phyloP scores from a whole-genome alignment of 1,140 invertebrate species.

The Hestina assimilis region DNA sequence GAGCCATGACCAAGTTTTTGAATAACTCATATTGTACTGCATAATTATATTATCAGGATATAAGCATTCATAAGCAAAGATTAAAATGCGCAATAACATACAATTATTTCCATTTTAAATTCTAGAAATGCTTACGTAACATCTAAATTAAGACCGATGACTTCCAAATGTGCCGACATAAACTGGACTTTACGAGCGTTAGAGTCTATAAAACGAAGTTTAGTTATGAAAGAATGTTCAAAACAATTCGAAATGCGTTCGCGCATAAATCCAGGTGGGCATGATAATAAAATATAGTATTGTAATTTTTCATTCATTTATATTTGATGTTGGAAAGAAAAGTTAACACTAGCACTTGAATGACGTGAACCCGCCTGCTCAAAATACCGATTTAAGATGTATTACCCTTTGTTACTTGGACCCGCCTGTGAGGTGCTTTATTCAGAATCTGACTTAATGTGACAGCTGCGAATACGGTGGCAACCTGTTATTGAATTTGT shows the following conservation, averaged over 20 bases:
- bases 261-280: constrained; percentile 62
- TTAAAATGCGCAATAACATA: neutral
- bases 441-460: constrained; percentile 49
- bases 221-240: constrained; percentile 64
- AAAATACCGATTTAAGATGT: constrained; percentile 60
- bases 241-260: constrained; percentile 56
- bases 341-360: constrained; percentile 47
- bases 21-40: too few relatives aligned
- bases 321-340: constrained; percentile 41
- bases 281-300: constrained; percentile 49
- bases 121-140: constrained; percentile 48
- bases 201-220: constrained; percentile 60
- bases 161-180: constrained; percentile 61
- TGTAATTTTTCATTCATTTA: constrained; percentile 59
- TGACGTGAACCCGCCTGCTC: constrained; percentile 59
- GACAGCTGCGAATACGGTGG: constrained; percentile 41
- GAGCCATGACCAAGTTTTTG: too few relatives aligned
- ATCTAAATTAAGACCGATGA: constrained; percentile 58
- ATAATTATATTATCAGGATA: neutral
- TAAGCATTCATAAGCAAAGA: neutral
- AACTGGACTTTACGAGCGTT: constrained; percentile 59
- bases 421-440: constrained; percentile 49
- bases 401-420: constrained; percentile 63
- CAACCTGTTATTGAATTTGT: constrained; percentile 30
- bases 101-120: constrained; percentile 24